These are phyloP conservation scores for Papilio protenor DNA, from an alignment of 2,888 invertebrate species.

Conservation along the genomic window DNA sequence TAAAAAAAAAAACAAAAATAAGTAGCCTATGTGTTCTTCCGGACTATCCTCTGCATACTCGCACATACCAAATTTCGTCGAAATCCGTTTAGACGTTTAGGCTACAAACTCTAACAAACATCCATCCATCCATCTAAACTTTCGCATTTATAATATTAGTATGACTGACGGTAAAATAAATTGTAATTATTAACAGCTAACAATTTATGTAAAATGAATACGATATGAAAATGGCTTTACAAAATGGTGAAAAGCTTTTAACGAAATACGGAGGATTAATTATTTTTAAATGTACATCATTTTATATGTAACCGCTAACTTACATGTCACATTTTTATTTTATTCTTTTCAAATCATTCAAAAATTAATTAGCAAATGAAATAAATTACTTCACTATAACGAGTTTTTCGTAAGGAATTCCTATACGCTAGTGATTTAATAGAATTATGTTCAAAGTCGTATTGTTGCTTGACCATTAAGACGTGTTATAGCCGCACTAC, in stretches of 20 bases:
- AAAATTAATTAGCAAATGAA: not conserved
- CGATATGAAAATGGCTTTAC: not conserved
- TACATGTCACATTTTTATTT: not conserved
- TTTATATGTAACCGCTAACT: not conserved
- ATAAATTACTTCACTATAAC: not conserved
- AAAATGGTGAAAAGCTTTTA: not conserved
- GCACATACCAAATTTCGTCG: too few relatives aligned
- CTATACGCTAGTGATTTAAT: not conserved
- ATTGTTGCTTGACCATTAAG: conserved; percentile 1
- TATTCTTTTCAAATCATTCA: not conserved
- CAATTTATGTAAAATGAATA: not conserved
- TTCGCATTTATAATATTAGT: too few relatives aligned
- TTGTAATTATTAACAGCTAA: not conserved
- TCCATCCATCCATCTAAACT: too few relatives aligned
- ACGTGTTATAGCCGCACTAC: not conserved
- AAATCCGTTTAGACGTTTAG: too few relatives aligned
- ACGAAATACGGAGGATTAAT: not conserved
- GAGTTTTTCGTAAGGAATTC: not conserved
- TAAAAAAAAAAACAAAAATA: too few relatives aligned
- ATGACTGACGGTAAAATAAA: not conserved
- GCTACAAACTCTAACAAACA: too few relatives aligned
- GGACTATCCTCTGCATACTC: too few relatives aligned
- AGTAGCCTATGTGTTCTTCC: too few relatives aligned
- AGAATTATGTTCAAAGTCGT: conserved; percentile 6
- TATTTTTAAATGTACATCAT: not conserved